Evolutionary conservation across 2,888 invertebrate genomes (phyloP), one percentile per base, ranked within the genome.

Genomic region (Nomada fucata): DNA sequence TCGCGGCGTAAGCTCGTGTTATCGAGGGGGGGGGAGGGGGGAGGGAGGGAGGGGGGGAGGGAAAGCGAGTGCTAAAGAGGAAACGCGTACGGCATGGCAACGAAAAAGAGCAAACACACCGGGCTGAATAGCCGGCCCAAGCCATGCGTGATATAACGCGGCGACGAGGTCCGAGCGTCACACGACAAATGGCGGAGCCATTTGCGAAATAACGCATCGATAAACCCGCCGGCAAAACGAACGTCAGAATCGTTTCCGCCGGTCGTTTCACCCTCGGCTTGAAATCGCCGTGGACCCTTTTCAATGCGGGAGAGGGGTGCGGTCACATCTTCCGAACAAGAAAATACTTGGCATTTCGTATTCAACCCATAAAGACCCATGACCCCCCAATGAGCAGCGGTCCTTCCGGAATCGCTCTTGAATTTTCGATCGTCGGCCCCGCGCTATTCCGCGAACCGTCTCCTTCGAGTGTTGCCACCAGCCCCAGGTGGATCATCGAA

Each of bases 131-230:
- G 80, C 50, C 82, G 65, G 53, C 23, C 59, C 67, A 82, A 85
- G 79, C 84, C 77, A 86, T 81, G 83, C 85, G 84, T 87, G 88
- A 81, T 81, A 87, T 84, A 83, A 89, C 87, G 80, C 63, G 82
- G 83, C 73, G 84, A 83, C 86, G 77, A 80, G 78, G 82, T 82
- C 77, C 85, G 83, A 82, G 75, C 76, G 75, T 72, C 77, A 72
- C 77, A 76, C 85, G 84, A 88, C 87, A 87, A 90, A 90, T 88
- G 89, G 84, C 79, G 67, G 67, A 65, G 81, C 90, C 90, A 90
- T 90, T 90, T 90, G 86, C 86, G 86, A 90, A 90, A 90, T 90
- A 88, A 90, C 89, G 88, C 87, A 87, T 89, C 88, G 87, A 86
- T 88, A 89, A 90, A 87, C 86, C 83, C 85, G 81, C 60, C 78